These are phyloP conservation scores for Plebejus argus DNA, from an alignment of 2,888 invertebrate genomes.

Conservation along the genomic window DNA sequence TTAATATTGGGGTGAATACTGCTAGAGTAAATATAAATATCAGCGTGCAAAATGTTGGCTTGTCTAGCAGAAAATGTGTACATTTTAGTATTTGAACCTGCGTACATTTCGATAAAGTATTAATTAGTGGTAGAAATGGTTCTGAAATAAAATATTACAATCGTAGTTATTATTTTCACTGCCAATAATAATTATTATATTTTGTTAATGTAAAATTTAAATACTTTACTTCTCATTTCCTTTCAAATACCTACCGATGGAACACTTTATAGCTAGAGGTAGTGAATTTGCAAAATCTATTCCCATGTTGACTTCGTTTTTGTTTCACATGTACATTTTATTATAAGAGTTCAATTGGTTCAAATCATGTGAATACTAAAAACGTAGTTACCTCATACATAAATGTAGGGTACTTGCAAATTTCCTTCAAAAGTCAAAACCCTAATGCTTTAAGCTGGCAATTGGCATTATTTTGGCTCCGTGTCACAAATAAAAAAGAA, in stretches of 20 bases:
- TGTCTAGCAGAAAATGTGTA: conserved; percentile 38
- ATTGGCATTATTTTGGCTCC: too few relatives aligned
- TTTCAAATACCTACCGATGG: conserved; percentile 50
- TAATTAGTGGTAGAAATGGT: conserved; percentile 34
- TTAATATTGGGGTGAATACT: conserved; percentile 34
- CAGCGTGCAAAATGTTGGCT: conserved; percentile 53
- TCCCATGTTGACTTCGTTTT: conserved; percentile 53
- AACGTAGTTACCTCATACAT: too few relatives aligned
- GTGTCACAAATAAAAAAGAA: too few relatives aligned
- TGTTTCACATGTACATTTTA: neutral
- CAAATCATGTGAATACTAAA: too few relatives aligned
- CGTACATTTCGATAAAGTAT: conserved; percentile 23
- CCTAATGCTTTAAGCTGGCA: too few relatives aligned
- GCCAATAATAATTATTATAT: neutral
- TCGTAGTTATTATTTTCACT: neutral
- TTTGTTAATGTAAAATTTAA: neutral
- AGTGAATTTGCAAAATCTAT: conserved; percentile 54
- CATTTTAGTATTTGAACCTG: conserved; percentile 34
- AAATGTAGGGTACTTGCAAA: neutral
- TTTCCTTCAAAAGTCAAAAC: too few relatives aligned
- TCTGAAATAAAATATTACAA: conserved; percentile 39
- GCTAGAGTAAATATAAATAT: conserved; percentile 39
- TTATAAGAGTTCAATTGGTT: neutral
- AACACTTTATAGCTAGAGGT: conserved; percentile 48
- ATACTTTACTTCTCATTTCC: neutral